Base-by-base conservation (phyloP, 2,113 vertebrate species). In the Salvelinus namaycush region DNA sequence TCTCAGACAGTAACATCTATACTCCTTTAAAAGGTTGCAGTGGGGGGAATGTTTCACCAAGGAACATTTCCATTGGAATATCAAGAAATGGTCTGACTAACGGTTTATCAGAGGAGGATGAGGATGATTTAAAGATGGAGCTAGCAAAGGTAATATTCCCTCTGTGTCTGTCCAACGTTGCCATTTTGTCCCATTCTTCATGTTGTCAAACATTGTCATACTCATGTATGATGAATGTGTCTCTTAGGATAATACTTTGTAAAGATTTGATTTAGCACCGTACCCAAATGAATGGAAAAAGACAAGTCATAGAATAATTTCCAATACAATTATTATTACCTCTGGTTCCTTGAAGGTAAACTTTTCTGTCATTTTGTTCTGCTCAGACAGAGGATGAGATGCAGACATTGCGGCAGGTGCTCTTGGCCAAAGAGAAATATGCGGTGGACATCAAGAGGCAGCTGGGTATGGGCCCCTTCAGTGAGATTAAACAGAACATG, bases 371-470 rank as follows among this genome's bases (percentile, higher is more conserved):
- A 34, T 49, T 44, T 49, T 5, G 57, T 68, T 72, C 1, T 75
- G 29, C 67, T 20, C 1, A 99, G 98, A 94, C 97, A 20, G 98
- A 99, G 81, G 98, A 99, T 79, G 98, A 99, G 75, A 98, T 99
- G 54, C 90, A 94, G 57, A 97, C 97, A 0, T 87, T 99, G 77
- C 93, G 95, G n/a, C 96, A 99, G 87, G 96, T 98, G 6, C 92
- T 99, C 76, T 83, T 94, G n/a, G 94, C 95, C 64, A 99, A 98
- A 88, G 98, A 99, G 84, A 93, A 92, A 71, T 95, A 96, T 72
- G 96, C 96, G 1, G 86, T 94, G 0, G 97, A 99, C 79, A 92
- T 99, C 86, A 95, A 95, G 88, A 93, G 95, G 85, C 97, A 96
- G 77, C 93, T 99, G 64, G 98, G 97, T 3, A 78, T 97, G 81